Percentiles rank a stretch among this genome's conserved stretches.
Evolutionary conservation across 2,888 invertebrate species (phyloP).

Genomic region (Gisinianus flammeolus): DNA sequence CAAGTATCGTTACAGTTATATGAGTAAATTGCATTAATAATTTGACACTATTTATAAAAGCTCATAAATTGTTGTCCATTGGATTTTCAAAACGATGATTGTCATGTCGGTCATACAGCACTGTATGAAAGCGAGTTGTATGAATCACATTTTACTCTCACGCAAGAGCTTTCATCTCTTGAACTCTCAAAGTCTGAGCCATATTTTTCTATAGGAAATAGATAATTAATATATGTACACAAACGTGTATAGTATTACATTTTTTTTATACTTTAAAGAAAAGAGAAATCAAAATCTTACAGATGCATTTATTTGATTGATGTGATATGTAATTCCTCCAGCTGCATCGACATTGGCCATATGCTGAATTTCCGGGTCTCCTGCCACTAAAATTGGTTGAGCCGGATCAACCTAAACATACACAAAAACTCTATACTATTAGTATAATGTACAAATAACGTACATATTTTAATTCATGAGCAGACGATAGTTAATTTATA

Average conservation of each 20-base stretch:
- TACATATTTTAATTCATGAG: not conserved
- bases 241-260: no score
- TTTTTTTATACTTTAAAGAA: not conserved
- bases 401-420: conserved; percentile 66
- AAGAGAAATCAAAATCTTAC: conserved; percentile 60
- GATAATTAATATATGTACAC: not conserved
- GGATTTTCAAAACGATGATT: no score
- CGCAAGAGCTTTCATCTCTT: conserved; percentile 19
- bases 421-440: not conserved
- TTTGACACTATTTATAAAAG: no score
- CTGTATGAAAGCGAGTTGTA: no score
- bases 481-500: not conserved
- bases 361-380: conserved; percentile 79
- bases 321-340: conserved; percentile 79
- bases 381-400: conserved; percentile 78
- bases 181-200: conserved; percentile 16
- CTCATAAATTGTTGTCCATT: no score
- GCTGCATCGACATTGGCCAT: conserved; percentile 71
- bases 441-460: not conserved
- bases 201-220: conserved; percentile 30
- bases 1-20: no score
- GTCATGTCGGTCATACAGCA: no score
- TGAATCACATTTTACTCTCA: not conserved
- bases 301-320: conserved; percentile 76
- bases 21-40: no score